Percentiles rank a stretch among this genome's conserved stretches.
Conservation (phyloP, 2,797 vertebrate genomes). For the Phataginus tetradactyla region DNA sequence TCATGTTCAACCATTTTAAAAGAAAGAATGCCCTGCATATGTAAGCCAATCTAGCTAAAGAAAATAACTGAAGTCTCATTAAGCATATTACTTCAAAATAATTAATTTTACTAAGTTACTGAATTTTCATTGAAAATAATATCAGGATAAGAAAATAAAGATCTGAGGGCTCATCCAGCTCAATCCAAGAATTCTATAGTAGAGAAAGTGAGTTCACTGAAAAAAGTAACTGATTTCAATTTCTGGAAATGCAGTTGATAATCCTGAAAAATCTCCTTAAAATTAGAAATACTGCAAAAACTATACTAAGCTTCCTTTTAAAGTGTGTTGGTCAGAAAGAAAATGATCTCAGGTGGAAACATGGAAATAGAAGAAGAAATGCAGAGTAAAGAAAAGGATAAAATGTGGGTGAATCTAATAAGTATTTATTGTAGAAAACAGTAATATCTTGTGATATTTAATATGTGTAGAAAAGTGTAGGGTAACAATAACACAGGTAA, state of each 20-base stretch:
- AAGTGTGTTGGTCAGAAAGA: not conserved
- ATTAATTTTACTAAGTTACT: slow-evolving; percentile 14
- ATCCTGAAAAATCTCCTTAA: not conserved
- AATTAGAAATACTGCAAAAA: slow-evolving; percentile 17
- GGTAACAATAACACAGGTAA: not conserved
- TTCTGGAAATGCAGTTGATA: not conserved
- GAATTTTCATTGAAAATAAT: slow-evolving; percentile 38
- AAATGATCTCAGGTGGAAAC: not conserved
- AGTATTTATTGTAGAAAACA: not conserved
- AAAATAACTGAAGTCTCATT: slow-evolving; percentile 25
- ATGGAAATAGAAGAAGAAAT: not conserved
- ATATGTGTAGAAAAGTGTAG: not conserved
- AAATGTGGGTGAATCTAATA: not conserved
- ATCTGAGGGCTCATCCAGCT: not conserved
- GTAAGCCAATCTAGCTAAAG: not conserved
- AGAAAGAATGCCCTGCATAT: slow-evolving; percentile 11
- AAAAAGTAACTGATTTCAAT: not conserved
- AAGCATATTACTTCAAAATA: slow-evolving; percentile 27
- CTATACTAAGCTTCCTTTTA: not conserved
- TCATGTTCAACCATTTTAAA: not conserved
- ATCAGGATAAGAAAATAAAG: not conserved
- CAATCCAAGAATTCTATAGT: not conserved
- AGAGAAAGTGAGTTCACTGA: not conserved
- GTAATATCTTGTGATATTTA: not conserved
- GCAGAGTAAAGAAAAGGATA: not conserved